These are phyloP conservation scores for Spinus pinus DNA, from an alignment of 2,797 vertebrate genomes.

Conservation along the genomic window DNA sequence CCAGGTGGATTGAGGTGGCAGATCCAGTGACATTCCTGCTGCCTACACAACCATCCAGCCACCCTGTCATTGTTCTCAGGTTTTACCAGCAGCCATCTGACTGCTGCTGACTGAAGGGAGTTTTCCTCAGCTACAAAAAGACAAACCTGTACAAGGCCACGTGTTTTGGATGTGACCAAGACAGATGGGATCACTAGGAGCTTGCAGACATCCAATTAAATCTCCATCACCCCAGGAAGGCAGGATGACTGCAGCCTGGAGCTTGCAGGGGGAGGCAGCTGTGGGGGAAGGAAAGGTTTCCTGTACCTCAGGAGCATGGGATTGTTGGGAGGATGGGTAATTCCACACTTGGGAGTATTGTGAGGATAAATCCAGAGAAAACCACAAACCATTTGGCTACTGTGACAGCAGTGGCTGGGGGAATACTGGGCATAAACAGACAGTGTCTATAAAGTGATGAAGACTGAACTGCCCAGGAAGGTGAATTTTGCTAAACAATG, in stretches of 20 bases:
- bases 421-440: not conserved
- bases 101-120: not conserved
- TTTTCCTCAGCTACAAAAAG: not conserved
- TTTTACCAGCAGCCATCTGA: not conserved
- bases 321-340: not conserved
- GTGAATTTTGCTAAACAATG: not conserved
- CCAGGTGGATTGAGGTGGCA: not conserved
- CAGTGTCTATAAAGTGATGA: not conserved
- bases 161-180: not conserved
- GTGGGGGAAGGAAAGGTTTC: not conserved
- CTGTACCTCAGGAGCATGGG: not conserved
- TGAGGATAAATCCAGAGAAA: not conserved
- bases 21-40: not conserved
- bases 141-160: not conserved
- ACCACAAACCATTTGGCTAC: not conserved
- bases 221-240: not conserved
- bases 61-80: too few relatives aligned
- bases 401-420: not conserved
- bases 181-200: not conserved
- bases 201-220: not conserved
- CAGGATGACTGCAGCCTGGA: not conserved
- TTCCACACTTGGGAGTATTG: not conserved
- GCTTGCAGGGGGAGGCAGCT: not conserved
- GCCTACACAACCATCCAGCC: not conserved
- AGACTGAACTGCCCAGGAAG: not conserved